phyloP scores from a whole-genome alignment of 2,797 vertebrate genomes.

The Falco berigora region DNA sequence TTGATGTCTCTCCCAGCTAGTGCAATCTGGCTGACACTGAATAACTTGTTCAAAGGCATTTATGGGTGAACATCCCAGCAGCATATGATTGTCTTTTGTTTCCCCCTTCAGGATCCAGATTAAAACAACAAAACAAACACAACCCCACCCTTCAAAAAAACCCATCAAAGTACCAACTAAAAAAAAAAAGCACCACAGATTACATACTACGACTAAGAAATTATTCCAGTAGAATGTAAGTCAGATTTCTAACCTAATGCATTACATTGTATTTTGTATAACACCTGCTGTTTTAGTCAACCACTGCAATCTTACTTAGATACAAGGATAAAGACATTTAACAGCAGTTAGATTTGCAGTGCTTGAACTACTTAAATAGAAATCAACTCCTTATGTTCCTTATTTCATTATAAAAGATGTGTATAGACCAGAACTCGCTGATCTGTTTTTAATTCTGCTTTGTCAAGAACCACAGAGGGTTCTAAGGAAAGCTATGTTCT shows the following conservation, averaged over 20 bases:
- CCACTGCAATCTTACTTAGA: not conserved
- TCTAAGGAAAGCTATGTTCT: not conserved
- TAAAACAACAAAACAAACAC: not conserved
- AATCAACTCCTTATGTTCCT: not conserved
- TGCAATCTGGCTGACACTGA: not conserved
- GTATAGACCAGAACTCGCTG: not conserved
- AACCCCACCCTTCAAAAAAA: too few species aligned
- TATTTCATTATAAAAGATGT: not conserved
- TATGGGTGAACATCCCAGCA: not conserved
- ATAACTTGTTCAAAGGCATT: not conserved
- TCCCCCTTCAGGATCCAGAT: not conserved
- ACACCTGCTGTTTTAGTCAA: not conserved
- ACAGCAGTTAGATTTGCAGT: not conserved
- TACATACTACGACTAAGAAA: not conserved
- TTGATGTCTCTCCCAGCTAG: not conserved
- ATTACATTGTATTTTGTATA: not conserved
- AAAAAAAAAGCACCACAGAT: not conserved
- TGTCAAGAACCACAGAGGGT: not conserved
- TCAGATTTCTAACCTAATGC: not conserved
- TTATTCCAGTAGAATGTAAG: not conserved
- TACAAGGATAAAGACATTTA: not conserved
- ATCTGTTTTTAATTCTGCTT: not conserved
- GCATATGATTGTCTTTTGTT: not conserved
- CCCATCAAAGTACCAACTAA: too few species aligned
- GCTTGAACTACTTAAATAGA: not conserved